phyloP scores from a whole-genome alignment of 2,113 vertebrate species.

The Ictalurus furcatus region DNA sequence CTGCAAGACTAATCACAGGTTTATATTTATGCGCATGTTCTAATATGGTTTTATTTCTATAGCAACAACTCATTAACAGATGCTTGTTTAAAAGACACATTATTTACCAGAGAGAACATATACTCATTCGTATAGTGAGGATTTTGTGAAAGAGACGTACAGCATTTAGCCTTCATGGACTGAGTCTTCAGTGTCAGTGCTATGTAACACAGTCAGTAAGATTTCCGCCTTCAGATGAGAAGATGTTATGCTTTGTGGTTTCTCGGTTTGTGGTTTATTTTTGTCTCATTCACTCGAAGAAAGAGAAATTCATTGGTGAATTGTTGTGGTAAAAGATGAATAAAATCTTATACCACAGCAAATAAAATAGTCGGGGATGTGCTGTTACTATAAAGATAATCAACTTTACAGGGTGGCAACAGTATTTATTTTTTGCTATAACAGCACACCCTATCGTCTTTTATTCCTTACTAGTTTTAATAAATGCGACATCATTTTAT shows the following conservation, averaged over 20 bases:
- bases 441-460: not conserved
- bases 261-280: not conserved
- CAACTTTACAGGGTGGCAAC: not conserved
- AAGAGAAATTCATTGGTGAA: too few species aligned
- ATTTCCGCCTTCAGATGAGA: not conserved
- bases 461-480: not conserved
- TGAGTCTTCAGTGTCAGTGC: not conserved
- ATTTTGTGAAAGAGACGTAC: too few species aligned
- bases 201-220: not conserved
- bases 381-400: not conserved
- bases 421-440: not conserved
- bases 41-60: not conserved
- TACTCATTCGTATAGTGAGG: not conserved
- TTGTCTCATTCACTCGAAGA: too few species aligned
- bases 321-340: too few species aligned
- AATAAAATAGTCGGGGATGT: not conserved
- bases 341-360: too few species aligned
- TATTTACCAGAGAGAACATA: not conserved
- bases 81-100: not conserved
- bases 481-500: not conserved
- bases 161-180: too few species aligned
- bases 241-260: not conserved
- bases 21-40: not conserved
- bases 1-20: not conserved
- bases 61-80: not conserved